A percentile compares a stretch with the other conserved stretches of the same genome.
These are phyloP conservation scores for Sibirionetta formosa DNA, from an alignment of 2,797 vertebrate genomes.

Conservation along the genomic window DNA sequence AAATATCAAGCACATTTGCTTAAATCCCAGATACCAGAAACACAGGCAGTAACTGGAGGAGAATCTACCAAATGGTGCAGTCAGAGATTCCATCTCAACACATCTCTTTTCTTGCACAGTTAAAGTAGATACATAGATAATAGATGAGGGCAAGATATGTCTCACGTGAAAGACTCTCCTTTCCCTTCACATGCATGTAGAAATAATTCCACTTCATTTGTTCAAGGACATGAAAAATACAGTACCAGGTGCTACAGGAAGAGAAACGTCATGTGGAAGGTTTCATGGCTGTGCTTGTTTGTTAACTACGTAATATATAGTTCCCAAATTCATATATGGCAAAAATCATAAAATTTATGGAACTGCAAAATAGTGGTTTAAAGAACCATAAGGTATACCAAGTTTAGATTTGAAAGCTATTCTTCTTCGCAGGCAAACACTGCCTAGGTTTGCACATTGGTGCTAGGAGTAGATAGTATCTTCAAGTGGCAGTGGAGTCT, in stretches of 20 bases:
- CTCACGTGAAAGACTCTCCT: not conserved
- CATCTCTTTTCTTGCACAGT: not conserved
- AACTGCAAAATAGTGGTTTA: not conserved
- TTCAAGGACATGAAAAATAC: not conserved
- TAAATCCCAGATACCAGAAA: not conserved
- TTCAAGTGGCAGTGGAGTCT: not conserved
- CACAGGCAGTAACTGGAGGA: not conserved
- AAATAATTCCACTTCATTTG: not conserved
- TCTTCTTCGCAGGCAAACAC: not conserved
- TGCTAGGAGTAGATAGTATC: not conserved
- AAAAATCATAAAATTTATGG: not conserved
- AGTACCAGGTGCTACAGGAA: not conserved
- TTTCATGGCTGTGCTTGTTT: not conserved
- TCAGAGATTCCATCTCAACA: not conserved
- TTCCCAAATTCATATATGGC: not conserved
- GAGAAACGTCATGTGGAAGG: not conserved
- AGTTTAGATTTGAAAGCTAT: not conserved
- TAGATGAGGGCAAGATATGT: not conserved
- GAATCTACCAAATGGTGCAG: not conserved
- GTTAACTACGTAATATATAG: not conserved
- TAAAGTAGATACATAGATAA: not conserved
- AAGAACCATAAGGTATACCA: not conserved
- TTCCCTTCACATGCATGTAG: not conserved
- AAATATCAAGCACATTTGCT: not conserved
- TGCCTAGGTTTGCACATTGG: not conserved